These are phyloP conservation scores for Pachyramphus minor DNA, from an alignment of 2,113 vertebrate genomes.

Conservation along the genomic window DNA sequence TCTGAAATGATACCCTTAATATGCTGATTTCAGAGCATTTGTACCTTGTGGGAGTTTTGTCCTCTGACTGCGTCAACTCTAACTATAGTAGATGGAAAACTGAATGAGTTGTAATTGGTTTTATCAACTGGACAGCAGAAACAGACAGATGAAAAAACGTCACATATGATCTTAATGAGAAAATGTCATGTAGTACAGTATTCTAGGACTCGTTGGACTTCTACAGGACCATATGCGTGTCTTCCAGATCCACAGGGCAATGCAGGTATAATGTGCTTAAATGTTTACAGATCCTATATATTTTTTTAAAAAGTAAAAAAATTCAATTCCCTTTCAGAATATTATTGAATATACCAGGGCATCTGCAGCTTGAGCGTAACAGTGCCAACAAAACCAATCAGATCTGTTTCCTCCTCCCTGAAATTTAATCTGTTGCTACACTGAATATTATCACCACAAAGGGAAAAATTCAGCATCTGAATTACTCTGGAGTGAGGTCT, in stretches of 20 bases:
- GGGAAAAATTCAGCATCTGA: neutral
- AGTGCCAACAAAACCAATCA: neutral
- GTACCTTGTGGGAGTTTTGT: neutral
- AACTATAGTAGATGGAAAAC: neutral
- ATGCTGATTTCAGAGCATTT: slow-evolving; percentile 8
- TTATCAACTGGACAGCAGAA: slow-evolving; percentile 1
- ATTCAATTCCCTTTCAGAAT: neutral
- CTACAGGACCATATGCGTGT: neutral
- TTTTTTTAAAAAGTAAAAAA: neutral
- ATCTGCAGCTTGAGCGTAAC: neutral
- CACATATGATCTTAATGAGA: neutral
- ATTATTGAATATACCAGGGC: neutral
- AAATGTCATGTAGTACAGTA: neutral
- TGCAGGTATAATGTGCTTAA: neutral
- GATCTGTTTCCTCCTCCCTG: neutral
- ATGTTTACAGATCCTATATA: neutral
- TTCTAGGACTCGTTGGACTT: neutral
- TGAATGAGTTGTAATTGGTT: neutral
- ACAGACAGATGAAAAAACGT: neutral
- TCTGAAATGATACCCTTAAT: neutral
- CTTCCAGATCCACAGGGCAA: neutral
- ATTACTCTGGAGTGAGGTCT: neutral
- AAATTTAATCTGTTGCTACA: neutral
- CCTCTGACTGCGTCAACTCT: neutral
- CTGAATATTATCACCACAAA: neutral